Evolutionary conservation across 1,140 invertebrate species (phyloP).

Genomic region (Saxidomus purpurata): DNA sequence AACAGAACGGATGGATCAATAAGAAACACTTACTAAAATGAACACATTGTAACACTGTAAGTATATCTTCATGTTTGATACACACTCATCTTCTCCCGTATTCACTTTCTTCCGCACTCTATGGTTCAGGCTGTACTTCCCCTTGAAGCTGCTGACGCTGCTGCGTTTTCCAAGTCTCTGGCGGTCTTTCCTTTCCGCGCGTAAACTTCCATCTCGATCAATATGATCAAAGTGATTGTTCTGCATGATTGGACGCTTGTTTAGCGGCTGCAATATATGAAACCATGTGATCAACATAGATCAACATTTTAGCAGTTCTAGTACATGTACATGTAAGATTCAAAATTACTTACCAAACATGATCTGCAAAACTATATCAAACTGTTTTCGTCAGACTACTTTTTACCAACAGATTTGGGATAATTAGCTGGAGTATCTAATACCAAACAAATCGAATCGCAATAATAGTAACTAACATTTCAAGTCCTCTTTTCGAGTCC

Average conservation of each 20-base stretch:
- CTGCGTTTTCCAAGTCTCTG: slow-evolving; percentile 48
- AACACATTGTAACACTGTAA: slow-evolving; percentile 65
- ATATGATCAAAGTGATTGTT: slow-evolving; percentile 32
- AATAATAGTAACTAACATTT: too few species aligned
- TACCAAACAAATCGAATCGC: too few species aligned
- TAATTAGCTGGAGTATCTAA: too few species aligned
- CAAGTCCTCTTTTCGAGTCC: too few species aligned
- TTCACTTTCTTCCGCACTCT: slow-evolving; percentile 33
- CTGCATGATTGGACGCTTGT: slow-evolving; percentile 33
- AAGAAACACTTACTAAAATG: slow-evolving; percentile 58
- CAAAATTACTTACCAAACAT: too few species aligned
- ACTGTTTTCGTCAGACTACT: too few species aligned
- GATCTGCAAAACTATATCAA: too few species aligned
- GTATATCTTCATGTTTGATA: slow-evolving; percentile 51
- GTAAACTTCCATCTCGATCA: slow-evolving; percentile 39
- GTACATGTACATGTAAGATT: too few species aligned
- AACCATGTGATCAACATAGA: too few species aligned
- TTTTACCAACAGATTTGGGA: too few species aligned
- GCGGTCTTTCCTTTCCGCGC: slow-evolving; percentile 36
- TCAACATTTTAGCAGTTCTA: too few species aligned
- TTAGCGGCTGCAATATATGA: slow-evolving; percentile 55
- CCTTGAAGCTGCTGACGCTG: slow-evolving; percentile 44
- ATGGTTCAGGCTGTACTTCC: slow-evolving; percentile 17
- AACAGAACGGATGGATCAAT: too few species aligned
- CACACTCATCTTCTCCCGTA: slow-evolving; percentile 25